phyloP scores from a whole-genome alignment of 2,888 invertebrate genomes.

The Nemotelus pantherinus region DNA sequence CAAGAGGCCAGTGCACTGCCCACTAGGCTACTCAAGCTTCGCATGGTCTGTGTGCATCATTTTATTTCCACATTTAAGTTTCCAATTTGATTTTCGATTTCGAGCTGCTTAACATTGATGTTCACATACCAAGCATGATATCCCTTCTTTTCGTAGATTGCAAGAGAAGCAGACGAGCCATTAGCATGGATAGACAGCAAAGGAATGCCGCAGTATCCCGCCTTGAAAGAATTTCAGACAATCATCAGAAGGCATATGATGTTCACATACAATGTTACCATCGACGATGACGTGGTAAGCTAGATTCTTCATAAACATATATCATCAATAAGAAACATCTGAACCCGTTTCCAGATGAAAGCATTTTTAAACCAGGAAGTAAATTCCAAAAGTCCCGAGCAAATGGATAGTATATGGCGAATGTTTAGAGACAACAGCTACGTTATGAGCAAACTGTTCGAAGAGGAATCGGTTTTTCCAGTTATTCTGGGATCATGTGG shows the following conservation, averaged over 20 bases:
- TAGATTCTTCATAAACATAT: not conserved
- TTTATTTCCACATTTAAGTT: no score
- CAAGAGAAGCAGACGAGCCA: constrained; percentile 12
- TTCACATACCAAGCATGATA: not conserved
- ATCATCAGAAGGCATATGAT: constrained; percentile 62
- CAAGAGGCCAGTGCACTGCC: no score
- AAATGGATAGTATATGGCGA: constrained; percentile 62
- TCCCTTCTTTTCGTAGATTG: constrained; percentile 20
- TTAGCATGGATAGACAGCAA: constrained; percentile 59
- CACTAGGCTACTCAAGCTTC: no score
- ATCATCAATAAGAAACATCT: not conserved
- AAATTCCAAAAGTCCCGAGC: constrained; percentile 59
- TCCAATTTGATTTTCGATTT: no score
- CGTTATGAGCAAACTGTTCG: constrained; percentile 63
- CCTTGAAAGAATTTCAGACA: constrained; percentile 61
- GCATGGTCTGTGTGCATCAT: no score
- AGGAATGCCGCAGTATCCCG: constrained; percentile 59
- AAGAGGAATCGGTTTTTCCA: constrained; percentile 62
- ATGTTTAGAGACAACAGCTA: constrained; percentile 63
- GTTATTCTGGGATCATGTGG: constrained; percentile 62
- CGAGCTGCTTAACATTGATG: no score
- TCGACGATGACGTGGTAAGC: constrained; percentile 62
- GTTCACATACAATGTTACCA: constrained; percentile 61
- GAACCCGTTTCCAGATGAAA: constrained; percentile 56
- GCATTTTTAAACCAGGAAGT: constrained; percentile 62